Evolutionary conservation across 2,888 invertebrate genomes (phyloP).

Genomic region (Sesia apiformis): DNA sequence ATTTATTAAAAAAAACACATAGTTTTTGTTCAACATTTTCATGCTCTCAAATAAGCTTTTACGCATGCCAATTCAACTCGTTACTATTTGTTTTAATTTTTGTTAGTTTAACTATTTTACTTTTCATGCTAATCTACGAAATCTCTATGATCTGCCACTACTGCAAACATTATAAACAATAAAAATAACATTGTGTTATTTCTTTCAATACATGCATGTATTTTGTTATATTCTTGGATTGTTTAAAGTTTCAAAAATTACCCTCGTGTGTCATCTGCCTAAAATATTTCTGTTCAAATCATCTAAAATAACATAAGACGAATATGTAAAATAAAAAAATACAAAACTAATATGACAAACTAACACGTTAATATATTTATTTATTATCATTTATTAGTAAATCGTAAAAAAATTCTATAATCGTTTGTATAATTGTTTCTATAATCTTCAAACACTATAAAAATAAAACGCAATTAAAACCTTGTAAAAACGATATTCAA

Average conservation of each 20-base stretch:
- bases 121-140: conserved; percentile 32
- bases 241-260: conserved; percentile 1
- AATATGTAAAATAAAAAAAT: too few species aligned
- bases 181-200: not conserved
- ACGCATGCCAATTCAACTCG: conserved; percentile 32
- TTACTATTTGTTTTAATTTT: conserved; percentile 18
- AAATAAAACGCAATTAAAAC: too few species aligned
- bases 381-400: too few species aligned
- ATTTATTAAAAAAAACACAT: not conserved
- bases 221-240: not conserved
- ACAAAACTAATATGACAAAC: too few species aligned
- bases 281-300: not conserved
- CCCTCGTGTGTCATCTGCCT: conserved; percentile 10
- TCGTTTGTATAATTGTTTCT: too few species aligned
- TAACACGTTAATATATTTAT: too few species aligned
- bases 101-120: conserved; percentile 30
- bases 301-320: not conserved
- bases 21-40: conserved; percentile 6
- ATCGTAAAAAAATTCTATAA: too few species aligned
- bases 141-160: conserved; percentile 20
- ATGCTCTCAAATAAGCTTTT: conserved; percentile 40
- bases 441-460: too few species aligned
- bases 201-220: not conserved
- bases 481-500: not conserved
- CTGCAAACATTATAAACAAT: conserved; percentile 2